Evolutionary conservation across 2,888 invertebrate genomes (phyloP).

Genomic region (Callyntrura sp.): DNA sequence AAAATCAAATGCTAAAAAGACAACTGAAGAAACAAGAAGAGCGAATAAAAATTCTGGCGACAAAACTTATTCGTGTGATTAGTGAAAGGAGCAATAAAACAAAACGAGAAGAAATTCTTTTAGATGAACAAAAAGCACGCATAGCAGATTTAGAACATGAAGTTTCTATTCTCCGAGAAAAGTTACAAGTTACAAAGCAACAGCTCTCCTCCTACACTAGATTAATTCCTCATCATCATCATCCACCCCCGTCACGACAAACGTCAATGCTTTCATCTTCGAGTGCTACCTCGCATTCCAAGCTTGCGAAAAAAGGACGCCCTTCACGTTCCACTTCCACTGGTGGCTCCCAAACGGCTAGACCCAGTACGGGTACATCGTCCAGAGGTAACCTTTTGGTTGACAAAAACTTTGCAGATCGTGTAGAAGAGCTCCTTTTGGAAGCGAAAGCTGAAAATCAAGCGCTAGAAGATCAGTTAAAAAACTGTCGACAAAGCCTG

Average conservation of each 20-base stretch:
- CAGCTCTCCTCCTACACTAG: slow-evolving; percentile 80
- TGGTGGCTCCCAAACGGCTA: slow-evolving; percentile 19
- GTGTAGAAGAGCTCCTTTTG: slow-evolving; percentile 79
- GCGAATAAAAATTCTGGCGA: slow-evolving; percentile 80
- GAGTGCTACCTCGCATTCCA: slow-evolving; percentile 59
- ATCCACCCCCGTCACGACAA: slow-evolving; percentile 58
- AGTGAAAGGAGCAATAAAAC: slow-evolving; percentile 75
- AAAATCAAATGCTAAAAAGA: slow-evolving; percentile 79
- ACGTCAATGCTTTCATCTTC: slow-evolving; percentile 66
- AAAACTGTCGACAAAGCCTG: slow-evolving; percentile 73
- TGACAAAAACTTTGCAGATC: slow-evolving; percentile 71
- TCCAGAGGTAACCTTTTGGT: slow-evolving; percentile 45
- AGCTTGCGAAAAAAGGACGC: slow-evolving; percentile 29
- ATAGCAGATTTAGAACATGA: slow-evolving; percentile 81
- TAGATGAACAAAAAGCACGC: slow-evolving; percentile 79
- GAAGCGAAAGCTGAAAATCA: slow-evolving; percentile 83
- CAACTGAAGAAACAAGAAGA: slow-evolving; percentile 80
- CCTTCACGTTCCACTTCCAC: slow-evolving; percentile 47
- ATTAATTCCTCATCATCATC: slow-evolving; percentile 77
- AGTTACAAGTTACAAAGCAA: slow-evolving; percentile 79
- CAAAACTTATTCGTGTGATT: slow-evolving; percentile 80
- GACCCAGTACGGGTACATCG: slow-evolving; percentile 60
- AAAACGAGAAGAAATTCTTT: slow-evolving; percentile 77
- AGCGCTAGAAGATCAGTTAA: slow-evolving; percentile 80
- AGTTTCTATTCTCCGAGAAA: slow-evolving; percentile 79